phyloP scores from a whole-genome alignment of 2,888 invertebrate genomes.

The Anarsia innoxiella region DNA sequence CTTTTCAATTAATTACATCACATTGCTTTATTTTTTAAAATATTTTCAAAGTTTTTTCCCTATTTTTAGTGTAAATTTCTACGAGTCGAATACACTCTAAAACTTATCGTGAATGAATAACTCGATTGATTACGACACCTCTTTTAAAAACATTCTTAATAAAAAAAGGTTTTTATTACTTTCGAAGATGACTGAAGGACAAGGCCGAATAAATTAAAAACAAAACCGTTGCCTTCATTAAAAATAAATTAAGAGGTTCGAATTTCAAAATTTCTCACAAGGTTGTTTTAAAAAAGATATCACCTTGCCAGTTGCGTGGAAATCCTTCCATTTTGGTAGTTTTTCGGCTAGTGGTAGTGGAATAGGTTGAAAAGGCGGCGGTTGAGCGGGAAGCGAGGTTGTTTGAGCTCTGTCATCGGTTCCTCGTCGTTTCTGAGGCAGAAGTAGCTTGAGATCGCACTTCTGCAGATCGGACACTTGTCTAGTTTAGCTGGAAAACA shows the following conservation, averaged over 20 bases:
- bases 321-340: background rate
- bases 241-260: no score
- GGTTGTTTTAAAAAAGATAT: no score
- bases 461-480: conserved; percentile 91
- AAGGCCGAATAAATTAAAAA: no score
- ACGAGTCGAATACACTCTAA: no score
- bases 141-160: no score
- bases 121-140: no score
- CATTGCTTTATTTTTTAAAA: conserved; percentile 2
- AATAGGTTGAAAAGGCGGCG: conserved; percentile 83
- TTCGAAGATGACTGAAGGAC: no score
- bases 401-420: conserved; percentile 67
- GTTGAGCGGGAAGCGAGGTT: conserved; percentile 77
- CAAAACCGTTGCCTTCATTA: no score
- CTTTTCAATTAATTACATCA: conserved; percentile 9
- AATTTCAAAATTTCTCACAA: no score
- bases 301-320: no score
- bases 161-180: no score
- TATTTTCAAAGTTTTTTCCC: background rate
- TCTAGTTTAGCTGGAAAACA: conserved; percentile 79
- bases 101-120: no score
- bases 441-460: conserved; percentile 88
- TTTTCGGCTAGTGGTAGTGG: conserved; percentile 70
- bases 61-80: background rate
- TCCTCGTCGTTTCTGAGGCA: conserved; percentile 87